phyloP scores from a whole-genome alignment of 1,140 invertebrate species.

The Trialeurodes vaporariorum region DNA sequence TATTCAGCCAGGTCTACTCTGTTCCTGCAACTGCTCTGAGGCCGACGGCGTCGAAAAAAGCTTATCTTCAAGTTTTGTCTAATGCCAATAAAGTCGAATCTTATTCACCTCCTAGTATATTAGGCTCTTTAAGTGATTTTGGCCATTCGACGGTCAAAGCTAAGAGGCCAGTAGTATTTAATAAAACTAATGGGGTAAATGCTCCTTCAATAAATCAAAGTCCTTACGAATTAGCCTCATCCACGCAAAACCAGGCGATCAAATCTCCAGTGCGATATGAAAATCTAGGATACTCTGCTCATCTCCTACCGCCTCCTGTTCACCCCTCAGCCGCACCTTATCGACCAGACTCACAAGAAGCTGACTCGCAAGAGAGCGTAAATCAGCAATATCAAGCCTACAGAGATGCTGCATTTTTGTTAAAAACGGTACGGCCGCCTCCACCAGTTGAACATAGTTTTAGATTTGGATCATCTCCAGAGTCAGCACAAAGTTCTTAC shows the following conservation, averaged over 20 bases:
- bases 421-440: not conserved
- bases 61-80: constrained; percentile 8
- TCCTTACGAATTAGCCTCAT: constrained; percentile 7
- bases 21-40: not conserved
- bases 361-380: not conserved
- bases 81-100: constrained; percentile 24
- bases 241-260: not conserved
- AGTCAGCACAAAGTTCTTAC: not conserved
- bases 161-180: constrained; percentile 22
- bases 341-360: not conserved
- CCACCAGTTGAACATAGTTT: not conserved
- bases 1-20: not conserved
- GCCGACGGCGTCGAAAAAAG: not conserved
- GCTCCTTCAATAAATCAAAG: constrained; percentile 3
- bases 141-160: constrained; percentile 34
- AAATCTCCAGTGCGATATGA: constrained; percentile 5
- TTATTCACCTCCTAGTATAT: constrained; percentile 34
- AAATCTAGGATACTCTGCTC: not conserved
- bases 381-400: not conserved
- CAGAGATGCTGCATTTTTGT: not conserved
- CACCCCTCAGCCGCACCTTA: not conserved
- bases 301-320: not conserved
- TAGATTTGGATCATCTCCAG: not conserved
- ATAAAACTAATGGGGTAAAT: constrained; percentile 10
- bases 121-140: constrained; percentile 37